Conservation (phyloP, 2,888 invertebrate species). For the Rhagophthalmus giganteus region DNA sequence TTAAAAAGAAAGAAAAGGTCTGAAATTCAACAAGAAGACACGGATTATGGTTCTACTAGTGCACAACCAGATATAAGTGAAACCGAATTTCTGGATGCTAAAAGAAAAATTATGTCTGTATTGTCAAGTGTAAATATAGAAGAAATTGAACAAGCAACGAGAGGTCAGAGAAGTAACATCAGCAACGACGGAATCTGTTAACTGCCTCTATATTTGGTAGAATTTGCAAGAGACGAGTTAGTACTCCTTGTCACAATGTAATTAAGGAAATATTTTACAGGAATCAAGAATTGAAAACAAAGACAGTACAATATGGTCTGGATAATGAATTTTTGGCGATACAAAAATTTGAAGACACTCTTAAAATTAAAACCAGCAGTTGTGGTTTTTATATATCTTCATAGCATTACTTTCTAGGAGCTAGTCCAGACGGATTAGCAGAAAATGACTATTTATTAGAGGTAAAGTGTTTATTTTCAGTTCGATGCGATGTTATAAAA, state of each 20-base stretch:
- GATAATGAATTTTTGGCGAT: neutral
- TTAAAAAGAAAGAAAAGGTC: too few relatives aligned
- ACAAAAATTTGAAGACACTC: neutral
- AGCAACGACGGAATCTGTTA: neutral
- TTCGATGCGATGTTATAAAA: too few relatives aligned
- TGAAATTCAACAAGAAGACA: neutral
- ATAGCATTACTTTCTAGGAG: slow-evolving; percentile 1
- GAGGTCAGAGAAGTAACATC: slow-evolving; percentile 2
- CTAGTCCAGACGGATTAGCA: neutral
- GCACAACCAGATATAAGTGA: neutral
- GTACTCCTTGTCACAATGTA: neutral
- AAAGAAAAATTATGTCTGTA: neutral
- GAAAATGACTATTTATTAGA: neutral
- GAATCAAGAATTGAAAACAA: slow-evolving; percentile 1
- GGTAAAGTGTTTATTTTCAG: neutral
- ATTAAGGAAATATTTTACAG: slow-evolving; percentile 1
- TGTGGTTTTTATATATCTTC: neutral
- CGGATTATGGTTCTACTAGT: slow-evolving; percentile 1
- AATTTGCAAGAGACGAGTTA: neutral
- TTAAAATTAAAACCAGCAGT: neutral
- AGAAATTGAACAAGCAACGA: neutral
- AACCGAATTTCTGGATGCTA: neutral
- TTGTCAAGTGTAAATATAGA: neutral
- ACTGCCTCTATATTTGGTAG: neutral
- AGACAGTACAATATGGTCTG: slow-evolving; percentile 2